A percentile compares a stretch with the other conserved stretches of the same genome.
phyloP scores from a whole-genome alignment of 2,888 invertebrate genomes.

The Caenorhabditis doughertyi region DNA sequence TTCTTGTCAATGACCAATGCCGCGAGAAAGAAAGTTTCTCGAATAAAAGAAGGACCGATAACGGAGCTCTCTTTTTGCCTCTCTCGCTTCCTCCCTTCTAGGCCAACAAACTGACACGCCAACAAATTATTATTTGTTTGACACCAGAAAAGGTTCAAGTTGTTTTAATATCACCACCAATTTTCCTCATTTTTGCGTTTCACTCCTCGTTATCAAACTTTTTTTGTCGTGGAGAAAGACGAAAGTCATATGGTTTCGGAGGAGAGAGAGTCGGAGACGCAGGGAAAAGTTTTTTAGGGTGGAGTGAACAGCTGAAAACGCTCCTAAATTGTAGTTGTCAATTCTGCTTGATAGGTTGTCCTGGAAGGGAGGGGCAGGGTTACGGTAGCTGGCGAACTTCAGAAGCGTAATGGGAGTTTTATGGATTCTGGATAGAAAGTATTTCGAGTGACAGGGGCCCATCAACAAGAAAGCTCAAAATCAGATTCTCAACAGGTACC shows the following conservation, averaged over 20 bases:
- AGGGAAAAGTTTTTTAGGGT: constrained; percentile 4
- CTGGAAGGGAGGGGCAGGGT: no score
- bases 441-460: no score
- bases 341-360: no score
- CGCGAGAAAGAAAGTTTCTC: neutral
- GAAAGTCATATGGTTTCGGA: constrained; percentile 55
- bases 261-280: constrained; percentile 2
- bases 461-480: no score
- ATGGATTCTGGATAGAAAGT: no score
- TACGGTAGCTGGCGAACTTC: no score
- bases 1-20: constrained; percentile 46
- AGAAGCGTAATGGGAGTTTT: no score
- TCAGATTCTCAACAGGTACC: no score
- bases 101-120: neutral
- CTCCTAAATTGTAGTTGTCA: constrained; percentile 1
- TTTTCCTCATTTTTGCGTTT: constrained; percentile 48
- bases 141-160: constrained; percentile 61
- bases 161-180: constrained; percentile 55
- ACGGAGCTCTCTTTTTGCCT: constrained; percentile 1
- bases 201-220: constrained; percentile 34
- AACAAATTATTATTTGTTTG: constrained; percentile 54
- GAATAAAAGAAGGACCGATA: constrained; percentile 26
- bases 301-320: constrained; percentile 39
- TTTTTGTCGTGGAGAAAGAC: constrained; percentile 2
- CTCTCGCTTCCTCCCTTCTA: no score